Base-by-base conservation (phyloP, 2,113 vertebrate species). In the Hirundichthys speculiger region DNA sequence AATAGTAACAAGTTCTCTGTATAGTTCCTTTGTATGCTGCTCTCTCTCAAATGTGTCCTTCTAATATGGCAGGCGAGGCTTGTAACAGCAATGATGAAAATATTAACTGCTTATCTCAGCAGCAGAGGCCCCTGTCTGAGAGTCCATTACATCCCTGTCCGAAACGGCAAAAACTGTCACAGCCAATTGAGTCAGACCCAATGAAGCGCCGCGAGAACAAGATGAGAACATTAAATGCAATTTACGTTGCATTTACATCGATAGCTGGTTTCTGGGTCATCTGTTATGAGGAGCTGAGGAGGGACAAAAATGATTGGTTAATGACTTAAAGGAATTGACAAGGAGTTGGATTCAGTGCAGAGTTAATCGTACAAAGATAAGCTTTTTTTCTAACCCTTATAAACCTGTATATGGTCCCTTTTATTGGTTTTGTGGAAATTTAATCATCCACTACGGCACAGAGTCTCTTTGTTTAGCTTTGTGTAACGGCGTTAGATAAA, bases 131-230 rank as follows among this genome's bases (percentile, higher is more conserved):
- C 64, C 56, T 40, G n/a, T 73, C 69, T 48, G 38, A 69, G 48
- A 80, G 73, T 80, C 83, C 77, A 83, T 86, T 79, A 70, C 52
- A 45, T 22, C 22, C 9, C 45, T 30, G 62, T 77, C 66, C 64
- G 43, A 45, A 64, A 52, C 50, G 42, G 49, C 40, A 68, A 38
- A 70, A 77, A n/a, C 43, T 45, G 73, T 76, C 65, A 69, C 4
- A 22, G 74, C 27, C 74, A 81, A 77, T 76, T 68, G 69, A 82
- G 70, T 46, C 20, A 14, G 54, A 63, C 27, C 53, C 72, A 59
- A 42, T 69, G 39, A 64, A 72, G 72, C 27, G 15, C 6, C 5
- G 16, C 5, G 16, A 60, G 46, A 62, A 67, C 58, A 87, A 70
- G 52, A 67, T 42, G 46, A 2, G 15, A 43, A 83, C 61, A 77